Evolutionary conservation across 2,113 vertebrate genomes (phyloP).

Genomic region (Gambusia affinis): DNA sequence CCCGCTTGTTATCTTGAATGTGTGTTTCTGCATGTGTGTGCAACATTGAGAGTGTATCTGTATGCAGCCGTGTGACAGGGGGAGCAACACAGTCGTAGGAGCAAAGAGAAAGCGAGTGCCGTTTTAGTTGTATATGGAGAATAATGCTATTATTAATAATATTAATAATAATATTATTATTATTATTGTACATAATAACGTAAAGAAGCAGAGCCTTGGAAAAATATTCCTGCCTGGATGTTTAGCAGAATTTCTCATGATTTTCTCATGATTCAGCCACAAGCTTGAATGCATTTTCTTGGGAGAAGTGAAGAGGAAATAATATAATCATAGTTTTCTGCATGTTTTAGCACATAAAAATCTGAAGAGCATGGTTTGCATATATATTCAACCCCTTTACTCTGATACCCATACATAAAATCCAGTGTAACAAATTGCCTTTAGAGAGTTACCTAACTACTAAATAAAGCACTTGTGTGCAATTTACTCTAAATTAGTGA

Average conservation of each 20-base stretch:
- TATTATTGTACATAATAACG: conserved; percentile 20
- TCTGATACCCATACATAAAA: too few species aligned
- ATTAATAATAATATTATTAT: too few species aligned
- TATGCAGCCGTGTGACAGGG: conserved; percentile 9
- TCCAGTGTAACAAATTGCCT: too few species aligned
- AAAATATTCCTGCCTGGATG: background rate
- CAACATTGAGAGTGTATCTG: conserved; percentile 23
- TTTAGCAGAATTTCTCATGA: too few species aligned
- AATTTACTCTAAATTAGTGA: too few species aligned
- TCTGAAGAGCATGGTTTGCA: background rate
- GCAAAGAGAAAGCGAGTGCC: conserved; percentile 31
- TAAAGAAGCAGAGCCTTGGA: background rate
- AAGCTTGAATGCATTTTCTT: background rate
- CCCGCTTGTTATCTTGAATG: conserved; percentile 69
- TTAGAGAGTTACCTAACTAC: too few species aligned
- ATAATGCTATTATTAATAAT: background rate
- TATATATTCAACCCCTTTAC: background rate
- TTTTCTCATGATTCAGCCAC: background rate
- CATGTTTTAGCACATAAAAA: background rate
- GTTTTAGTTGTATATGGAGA: conserved; percentile 26
- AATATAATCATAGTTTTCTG: background rate
- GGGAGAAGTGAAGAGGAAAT: background rate
- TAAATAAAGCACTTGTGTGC: too few species aligned
- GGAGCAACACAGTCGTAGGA: conserved; percentile 12
- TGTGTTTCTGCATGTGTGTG: conserved; percentile 54